These are phyloP conservation scores for Lycopodina hypogea DNA, from an alignment of 37 sponge, comb jelly and placozoan genomes.

Conservation along the genomic window DNA sequence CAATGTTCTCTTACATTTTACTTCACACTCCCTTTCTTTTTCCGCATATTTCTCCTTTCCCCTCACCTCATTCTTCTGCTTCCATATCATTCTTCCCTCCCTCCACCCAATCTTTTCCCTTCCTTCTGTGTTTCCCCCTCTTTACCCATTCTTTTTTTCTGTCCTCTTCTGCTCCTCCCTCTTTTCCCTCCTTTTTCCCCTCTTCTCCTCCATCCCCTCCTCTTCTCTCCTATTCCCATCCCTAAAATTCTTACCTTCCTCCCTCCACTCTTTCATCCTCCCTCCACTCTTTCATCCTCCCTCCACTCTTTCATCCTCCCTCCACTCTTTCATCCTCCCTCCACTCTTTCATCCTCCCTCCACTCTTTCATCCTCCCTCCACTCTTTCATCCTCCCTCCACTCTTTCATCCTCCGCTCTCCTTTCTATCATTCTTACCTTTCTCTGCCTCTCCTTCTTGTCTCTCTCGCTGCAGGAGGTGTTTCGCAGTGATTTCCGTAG, in stretches of 20 bases:
- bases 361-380: not conserved
- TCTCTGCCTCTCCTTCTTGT: not conserved
- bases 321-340: too few relatives aligned
- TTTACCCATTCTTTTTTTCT: not conserved
- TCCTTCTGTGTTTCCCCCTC: not conserved
- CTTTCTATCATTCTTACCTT: not conserved
- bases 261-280: too few relatives aligned
- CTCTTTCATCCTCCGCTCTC: too few relatives aligned
- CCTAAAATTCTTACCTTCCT: too few relatives aligned
- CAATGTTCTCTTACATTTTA: not conserved
- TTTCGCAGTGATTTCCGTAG: slow-evolving; percentile 79
- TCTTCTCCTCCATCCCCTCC: too few relatives aligned
- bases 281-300: not conserved
- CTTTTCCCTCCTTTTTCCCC: not conserved
- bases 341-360: not conserved
- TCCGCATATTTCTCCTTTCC: too few relatives aligned
- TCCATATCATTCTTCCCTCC: too few relatives aligned
- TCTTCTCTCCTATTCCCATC: too few relatives aligned
- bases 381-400: too few relatives aligned
- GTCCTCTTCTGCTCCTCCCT: not conserved
- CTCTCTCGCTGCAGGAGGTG: slow-evolving; percentile 55
- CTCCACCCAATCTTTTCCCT: too few relatives aligned
- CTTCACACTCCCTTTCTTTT: too few relatives aligned
- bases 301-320: not conserved
- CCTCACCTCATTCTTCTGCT: too few relatives aligned